A percentile compares a stretch with the other conserved stretches of the same genome.
phyloP scores from a whole-genome alignment of 1,140 invertebrate genomes.

The Ridgeia piscesae region DNA sequence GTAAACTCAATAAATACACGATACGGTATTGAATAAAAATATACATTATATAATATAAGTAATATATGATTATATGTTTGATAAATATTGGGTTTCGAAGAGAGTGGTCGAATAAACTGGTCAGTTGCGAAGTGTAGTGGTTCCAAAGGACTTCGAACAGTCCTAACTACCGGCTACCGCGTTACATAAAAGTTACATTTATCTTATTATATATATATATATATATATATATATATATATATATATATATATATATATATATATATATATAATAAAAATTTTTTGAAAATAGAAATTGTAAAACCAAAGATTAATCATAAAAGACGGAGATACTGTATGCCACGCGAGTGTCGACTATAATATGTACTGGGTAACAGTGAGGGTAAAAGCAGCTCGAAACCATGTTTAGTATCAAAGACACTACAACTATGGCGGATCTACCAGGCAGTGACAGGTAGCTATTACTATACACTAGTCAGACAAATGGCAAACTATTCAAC shows the following conservation, averaged over 20 bases:
- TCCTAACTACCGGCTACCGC: no score
- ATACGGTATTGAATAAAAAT: background rate
- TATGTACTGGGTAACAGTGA: background rate
- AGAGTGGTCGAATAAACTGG: no score
- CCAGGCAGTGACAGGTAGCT: background rate
- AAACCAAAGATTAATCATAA: background rate
- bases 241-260: no score
- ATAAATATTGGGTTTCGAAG: background rate
- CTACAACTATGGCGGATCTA: background rate
- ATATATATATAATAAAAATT: no score
- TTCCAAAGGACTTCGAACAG: no score
- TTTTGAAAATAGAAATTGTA: no score
- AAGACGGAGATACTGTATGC: background rate
- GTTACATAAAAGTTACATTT: no score
- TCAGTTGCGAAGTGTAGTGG: no score
- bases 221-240: no score
- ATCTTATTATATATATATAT: no score
- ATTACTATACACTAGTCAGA: background rate
- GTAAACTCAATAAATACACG: background rate
- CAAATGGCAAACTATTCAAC: background rate
- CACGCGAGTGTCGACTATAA: background rate
- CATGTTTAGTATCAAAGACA: background rate
- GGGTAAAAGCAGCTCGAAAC: background rate
- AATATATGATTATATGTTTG: background rate
- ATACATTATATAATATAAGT: background rate